phyloP scores from a whole-genome alignment of 2,888 invertebrate genomes.

The Apamea monoglypha region DNA sequence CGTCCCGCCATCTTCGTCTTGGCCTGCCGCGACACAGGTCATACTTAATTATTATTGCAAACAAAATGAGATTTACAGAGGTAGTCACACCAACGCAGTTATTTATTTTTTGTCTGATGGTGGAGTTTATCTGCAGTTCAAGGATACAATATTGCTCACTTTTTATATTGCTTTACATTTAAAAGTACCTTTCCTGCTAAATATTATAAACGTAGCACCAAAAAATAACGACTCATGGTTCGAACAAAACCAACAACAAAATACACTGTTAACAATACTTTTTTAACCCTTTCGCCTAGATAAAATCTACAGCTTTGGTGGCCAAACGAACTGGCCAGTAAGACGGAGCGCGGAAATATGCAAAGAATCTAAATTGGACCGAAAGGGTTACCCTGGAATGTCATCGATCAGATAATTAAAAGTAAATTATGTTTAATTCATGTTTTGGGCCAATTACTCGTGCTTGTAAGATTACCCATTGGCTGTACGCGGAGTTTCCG shows the following conservation, averaged over 20 bases:
- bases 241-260: conserved; percentile 12
- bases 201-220: background rate
- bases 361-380: conserved; percentile 78
- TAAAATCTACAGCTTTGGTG: conserved; percentile 70
- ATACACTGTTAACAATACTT: conserved; percentile 25
- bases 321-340: conserved; percentile 61
- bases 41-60: too few species aligned
- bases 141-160: background rate
- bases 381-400: conserved; percentile 78
- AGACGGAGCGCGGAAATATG: conserved; percentile 60
- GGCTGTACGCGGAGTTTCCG: conserved; percentile 58
- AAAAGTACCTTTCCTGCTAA: background rate
- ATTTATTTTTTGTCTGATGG: background rate
- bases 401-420: conserved; percentile 74
- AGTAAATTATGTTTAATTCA: conserved; percentile 75
- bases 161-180: background rate
- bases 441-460: conserved; percentile 72
- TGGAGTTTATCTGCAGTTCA: background rate
- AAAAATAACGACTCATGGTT: background rate
- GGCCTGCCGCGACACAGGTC: too few species aligned
- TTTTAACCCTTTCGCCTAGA: conserved; percentile 65
- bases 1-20: too few species aligned
- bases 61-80: background rate
- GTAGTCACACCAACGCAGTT: background rate
- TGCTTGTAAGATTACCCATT: conserved; percentile 51